Conservation (phyloP, 1,140 invertebrate genomes). For the Frieseomelitta varia region DNA sequence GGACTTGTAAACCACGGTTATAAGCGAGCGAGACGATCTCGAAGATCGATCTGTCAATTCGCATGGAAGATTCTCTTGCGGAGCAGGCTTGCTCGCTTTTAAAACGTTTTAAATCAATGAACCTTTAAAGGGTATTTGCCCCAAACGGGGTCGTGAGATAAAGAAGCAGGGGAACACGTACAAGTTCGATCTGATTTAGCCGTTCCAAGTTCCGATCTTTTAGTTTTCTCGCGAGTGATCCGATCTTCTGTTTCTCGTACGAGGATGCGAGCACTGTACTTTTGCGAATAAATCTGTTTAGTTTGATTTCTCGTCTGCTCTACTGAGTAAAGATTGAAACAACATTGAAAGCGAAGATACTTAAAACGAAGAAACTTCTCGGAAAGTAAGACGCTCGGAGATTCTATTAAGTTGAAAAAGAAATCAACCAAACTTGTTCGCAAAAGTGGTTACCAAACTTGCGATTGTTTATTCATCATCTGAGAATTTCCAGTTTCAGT, state of each 20-base stretch:
- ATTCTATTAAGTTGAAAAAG: background rate
- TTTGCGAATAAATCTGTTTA: background rate
- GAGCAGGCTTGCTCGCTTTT: background rate
- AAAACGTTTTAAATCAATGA: slow-evolving; percentile 27
- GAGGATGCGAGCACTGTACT: background rate
- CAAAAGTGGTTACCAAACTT: background rate
- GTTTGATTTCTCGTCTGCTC: background rate
- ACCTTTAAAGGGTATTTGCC: slow-evolving; percentile 12
- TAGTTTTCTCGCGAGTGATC: background rate
- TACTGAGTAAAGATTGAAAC: too few species aligned
- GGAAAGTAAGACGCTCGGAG: background rate
- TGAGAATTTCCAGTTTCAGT: background rate
- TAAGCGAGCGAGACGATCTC: background rate
- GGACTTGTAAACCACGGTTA: background rate
- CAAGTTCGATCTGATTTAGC: background rate
- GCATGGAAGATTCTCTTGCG: background rate
- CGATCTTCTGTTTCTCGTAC: background rate
- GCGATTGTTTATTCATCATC: background rate
- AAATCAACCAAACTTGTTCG: background rate
- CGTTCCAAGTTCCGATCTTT: background rate
- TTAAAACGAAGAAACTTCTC: background rate
- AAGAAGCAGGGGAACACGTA: background rate
- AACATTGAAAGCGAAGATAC: too few species aligned
- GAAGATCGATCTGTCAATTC: slow-evolving; percentile 39
- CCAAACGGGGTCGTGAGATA: background rate